Base-by-base conservation (phyloP, 2,113 vertebrate species). In the Melanocharis versteri region DNA sequence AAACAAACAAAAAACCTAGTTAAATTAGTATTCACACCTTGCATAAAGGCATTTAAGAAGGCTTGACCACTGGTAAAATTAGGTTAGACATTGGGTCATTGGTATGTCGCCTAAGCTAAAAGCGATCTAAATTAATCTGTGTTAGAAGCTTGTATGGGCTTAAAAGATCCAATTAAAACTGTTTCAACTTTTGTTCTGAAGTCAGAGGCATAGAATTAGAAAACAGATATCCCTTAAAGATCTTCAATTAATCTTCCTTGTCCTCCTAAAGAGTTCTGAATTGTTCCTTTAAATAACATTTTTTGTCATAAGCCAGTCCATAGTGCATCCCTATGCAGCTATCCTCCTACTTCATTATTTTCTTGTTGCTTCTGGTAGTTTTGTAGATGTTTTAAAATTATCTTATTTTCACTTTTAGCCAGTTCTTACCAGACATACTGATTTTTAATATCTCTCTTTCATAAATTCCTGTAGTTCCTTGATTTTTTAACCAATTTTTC, bases 111-210 rank as follows among this genome's bases (percentile, higher is more conserved):
- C 37, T 48, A 51, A 71, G 3, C 66, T 72, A 61, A 88, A 85
- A 90, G 17, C 2, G 10, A 70, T 39, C 45, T 73, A 73, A 77
- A 92, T 95, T 65, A 90, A 73, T 86, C 42, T 50, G 2, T 40
- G 31, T 51, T 93, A 79, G 28, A 48, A 82, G 28, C 48, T 78
- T 83, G 30, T 45, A 39, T 31, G 44, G n/a, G 15, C 7, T 89
- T 83, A 83, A 92, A 86, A 73, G 16, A 62, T 51, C 60, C 57
- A 83, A 54, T 89, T 94, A 92, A 89, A 95, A 83, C 11, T 47
- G 22, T 53, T 82, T 31, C 40, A 84, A 26, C 20, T 84, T 94
- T 56, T 56, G 24, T 82, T 94, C 56, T 79, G 39, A 93, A 87
- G 56, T 28, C 35, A 75, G 71, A 27, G 24, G 4, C 48, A 91